phyloP scores from a whole-genome alignment of 1,140 invertebrate genomes.

The Aphaenogaster rudis region DNA sequence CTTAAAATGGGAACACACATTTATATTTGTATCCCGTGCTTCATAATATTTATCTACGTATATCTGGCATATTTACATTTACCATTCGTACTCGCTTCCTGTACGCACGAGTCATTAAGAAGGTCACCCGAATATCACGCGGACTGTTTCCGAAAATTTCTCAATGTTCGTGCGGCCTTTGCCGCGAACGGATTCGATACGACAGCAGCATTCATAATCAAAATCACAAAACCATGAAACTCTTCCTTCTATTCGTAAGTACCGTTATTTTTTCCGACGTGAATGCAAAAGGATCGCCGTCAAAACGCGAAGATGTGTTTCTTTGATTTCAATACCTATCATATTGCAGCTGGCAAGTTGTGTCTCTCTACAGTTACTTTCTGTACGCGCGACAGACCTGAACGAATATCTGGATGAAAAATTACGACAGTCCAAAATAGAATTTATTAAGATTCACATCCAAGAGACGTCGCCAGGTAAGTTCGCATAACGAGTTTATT shows the following conservation, averaged over 20 bases:
- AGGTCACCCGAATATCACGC: conserved; percentile 17
- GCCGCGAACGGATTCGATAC: conserved; percentile 19
- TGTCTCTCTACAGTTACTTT: not conserved
- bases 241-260: conserved; percentile 30
- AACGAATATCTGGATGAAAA: conserved; percentile 57
- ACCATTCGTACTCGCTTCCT: not conserved
- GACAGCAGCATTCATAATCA: not conserved
- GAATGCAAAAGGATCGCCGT: not conserved
- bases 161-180: conserved; percentile 15
- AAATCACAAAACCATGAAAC: conserved; percentile 44
- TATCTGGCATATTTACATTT: conserved; percentile 14
- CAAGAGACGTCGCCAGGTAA: conserved; percentile 50
- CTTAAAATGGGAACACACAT: not conserved
- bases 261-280: not conserved
- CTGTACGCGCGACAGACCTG: not conserved
- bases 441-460: conserved; percentile 67
- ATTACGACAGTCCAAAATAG: conserved; percentile 60
- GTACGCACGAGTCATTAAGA: not conserved
- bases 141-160: conserved; percentile 8
- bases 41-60: conserved; percentile 7
- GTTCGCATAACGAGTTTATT: not conserved
- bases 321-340: not conserved
- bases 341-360: conserved; percentile 23
- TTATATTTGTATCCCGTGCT: not conserved
- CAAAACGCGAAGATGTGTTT: not conserved